A percentile compares a stretch with the other conserved stretches of the same genome.
phyloP scores from a whole-genome alignment of 92 coral and sea anemone species.

The Montipora capitata region DNA sequence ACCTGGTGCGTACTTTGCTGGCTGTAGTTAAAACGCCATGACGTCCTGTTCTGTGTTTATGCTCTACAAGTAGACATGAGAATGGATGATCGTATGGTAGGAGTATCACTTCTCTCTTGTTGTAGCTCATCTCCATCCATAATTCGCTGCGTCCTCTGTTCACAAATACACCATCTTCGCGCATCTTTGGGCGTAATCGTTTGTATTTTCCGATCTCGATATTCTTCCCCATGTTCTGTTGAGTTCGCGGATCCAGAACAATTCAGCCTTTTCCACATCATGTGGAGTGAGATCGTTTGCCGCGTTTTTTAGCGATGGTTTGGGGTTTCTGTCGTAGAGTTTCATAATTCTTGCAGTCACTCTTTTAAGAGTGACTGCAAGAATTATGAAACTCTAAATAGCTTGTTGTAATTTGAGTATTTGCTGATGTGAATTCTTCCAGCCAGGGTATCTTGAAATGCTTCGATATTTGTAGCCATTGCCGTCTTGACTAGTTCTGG shows the following conservation, averaged over 20 bases:
- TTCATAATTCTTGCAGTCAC: constrained; percentile 15
- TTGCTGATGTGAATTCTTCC: neutral
- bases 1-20: neutral
- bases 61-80: no score
- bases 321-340: constrained; percentile 20
- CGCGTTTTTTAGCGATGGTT: constrained; percentile 20
- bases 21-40: no score
- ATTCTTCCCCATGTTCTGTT: no score
- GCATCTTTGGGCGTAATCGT: no score
- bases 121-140: constrained; percentile 23
- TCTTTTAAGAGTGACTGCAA: no score
- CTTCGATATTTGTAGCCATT: neutral
- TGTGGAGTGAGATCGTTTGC: constrained; percentile 12
- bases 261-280: constrained; percentile 16
- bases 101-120: neutral
- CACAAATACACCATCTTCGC: no score
- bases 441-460: neutral
- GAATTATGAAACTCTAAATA: no score
- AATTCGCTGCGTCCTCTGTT: no score
- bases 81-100: constrained; percentile 20
- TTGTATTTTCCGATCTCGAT: constrained; percentile 36
- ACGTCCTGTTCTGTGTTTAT: no score
- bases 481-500: constrained; percentile 59
- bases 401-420: constrained; percentile 28
- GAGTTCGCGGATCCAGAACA: constrained; percentile 42